These are phyloP conservation scores for Pterostichus madidus DNA, from an alignment of 2,888 invertebrate species.

Conservation along the genomic window DNA sequence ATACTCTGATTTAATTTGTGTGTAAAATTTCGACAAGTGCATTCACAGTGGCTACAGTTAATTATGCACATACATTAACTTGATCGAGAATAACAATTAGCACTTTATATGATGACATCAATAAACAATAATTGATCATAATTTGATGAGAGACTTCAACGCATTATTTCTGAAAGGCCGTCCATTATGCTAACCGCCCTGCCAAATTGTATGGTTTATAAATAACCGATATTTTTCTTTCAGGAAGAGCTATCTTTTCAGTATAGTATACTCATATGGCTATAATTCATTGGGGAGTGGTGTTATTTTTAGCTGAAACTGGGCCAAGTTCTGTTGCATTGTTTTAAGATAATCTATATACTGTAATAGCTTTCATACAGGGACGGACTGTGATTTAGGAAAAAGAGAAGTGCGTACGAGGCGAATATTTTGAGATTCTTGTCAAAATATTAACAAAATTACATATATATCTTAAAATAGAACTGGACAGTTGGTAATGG, in stretches of 20 bases:
- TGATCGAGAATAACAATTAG: slow-evolving; percentile 20
- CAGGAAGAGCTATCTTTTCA: background rate
- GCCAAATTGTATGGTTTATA: slow-evolving; percentile 5
- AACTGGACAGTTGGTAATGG: too few relatives aligned
- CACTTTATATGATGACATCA: slow-evolving; percentile 30
- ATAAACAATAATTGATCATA: slow-evolving; percentile 37
- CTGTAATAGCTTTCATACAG: background rate
- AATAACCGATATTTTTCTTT: slow-evolving; percentile 19
- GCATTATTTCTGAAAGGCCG: slow-evolving; percentile 31
- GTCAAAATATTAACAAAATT: too few relatives aligned
- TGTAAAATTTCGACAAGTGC: background rate
- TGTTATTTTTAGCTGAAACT: slow-evolving; percentile 52
- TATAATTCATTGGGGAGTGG: slow-evolving; percentile 36
- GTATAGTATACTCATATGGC: background rate
- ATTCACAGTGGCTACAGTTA: slow-evolving; percentile 4
- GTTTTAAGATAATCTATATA: slow-evolving; percentile 26
- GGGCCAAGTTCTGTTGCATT: slow-evolving; percentile 43
- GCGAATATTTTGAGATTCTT: too few relatives aligned
- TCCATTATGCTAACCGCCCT: slow-evolving; percentile 14
- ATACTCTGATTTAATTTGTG: background rate
- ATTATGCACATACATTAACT: slow-evolving; percentile 32
- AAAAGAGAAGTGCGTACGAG: too few relatives aligned
- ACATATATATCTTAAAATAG: too few relatives aligned
- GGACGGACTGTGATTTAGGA: too few relatives aligned
- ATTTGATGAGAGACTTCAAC: slow-evolving; percentile 15